Base-by-base conservation (phyloP, 2,113 vertebrate species). In the Stigmatopora nigra region DNA sequence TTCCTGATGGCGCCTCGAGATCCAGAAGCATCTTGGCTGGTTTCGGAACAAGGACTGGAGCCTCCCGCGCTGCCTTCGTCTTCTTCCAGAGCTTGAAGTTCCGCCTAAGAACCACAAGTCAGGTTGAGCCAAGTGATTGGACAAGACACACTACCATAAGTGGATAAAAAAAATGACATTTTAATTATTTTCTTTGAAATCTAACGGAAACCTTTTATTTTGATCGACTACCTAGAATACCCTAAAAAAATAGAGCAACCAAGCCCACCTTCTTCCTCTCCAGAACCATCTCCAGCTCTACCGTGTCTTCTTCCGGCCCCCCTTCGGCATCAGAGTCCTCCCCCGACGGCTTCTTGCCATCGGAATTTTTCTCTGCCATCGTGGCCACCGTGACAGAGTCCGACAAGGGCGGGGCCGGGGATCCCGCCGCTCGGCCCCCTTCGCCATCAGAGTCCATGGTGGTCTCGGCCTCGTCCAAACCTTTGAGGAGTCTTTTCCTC, bases 71-170 rank as follows among this genome's bases (percentile, higher is more conserved):
- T 98, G 51, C 87, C 93, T 13, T 98, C 97, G 0, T 94, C 94
- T 69, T 99, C 97, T 77, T 99, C 97, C 72, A 99, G 80, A 5
- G 96, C 97, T 45, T 94, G 91, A n/a, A 99, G 88, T 78, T 99
- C 97, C 31, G 97, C 97, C 97, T 99, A 77, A 5, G 61, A 61
- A 22, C 67, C 8, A 65, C 1, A 41, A 0, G 41, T 41, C 47
- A 1, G 45, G 66, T 51, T 65, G 16, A 31, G 63, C 4, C 20
- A 0, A 41, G 38, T 41, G 9, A 41, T 41, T 41, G 6, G 38
- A 41, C 38, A 31, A 31, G 25, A 31, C 25, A 31, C 25, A 2
- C 38, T 41, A 41, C 38, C 38, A 31, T 31, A 31, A 31, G 25
- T 31, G 25, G 25, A 31, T 31, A 31, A 31, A 31, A 31, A 31